These are phyloP conservation scores for Steinernema scapterisci DNA, from an alignment of 2,888 invertebrate genomes.

Conservation along the genomic window DNA sequence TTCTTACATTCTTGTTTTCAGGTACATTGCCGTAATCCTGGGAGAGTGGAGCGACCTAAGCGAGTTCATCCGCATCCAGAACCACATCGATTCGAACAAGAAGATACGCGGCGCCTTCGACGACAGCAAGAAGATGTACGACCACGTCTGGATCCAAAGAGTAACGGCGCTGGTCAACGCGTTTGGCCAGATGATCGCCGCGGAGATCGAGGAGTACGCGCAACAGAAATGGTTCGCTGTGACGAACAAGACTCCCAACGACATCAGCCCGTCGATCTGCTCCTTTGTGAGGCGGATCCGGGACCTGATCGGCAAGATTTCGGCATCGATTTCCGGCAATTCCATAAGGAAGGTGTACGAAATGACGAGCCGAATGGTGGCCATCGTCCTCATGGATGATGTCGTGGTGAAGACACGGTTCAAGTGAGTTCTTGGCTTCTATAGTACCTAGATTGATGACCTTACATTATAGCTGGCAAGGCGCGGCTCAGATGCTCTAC, in stretches of 20 bases:
- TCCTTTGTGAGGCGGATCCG: constrained; percentile 41
- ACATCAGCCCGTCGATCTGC: constrained; percentile 42
- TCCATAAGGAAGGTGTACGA: constrained; percentile 44
- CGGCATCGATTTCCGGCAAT: constrained; percentile 41
- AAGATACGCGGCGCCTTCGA: constrained; percentile 45
- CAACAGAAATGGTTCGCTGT: constrained; percentile 41
- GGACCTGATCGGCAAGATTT: constrained; percentile 39
- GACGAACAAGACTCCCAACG: constrained; percentile 41
- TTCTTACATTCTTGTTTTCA: constrained; percentile 9
- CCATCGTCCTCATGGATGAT: constrained; percentile 38
- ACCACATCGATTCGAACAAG: constrained; percentile 34
- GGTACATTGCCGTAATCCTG: constrained; percentile 44
- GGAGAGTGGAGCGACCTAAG: constrained; percentile 47
- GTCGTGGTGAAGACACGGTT: constrained; percentile 43
- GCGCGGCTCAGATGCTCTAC: constrained; percentile 48
- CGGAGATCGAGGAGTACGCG: constrained; percentile 33
- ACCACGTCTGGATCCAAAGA: constrained; percentile 47
- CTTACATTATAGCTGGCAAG: constrained; percentile 38
- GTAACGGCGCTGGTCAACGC: constrained; percentile 26
- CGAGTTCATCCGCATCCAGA: constrained; percentile 45
- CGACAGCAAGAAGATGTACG: constrained; percentile 43
- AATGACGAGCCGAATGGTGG: constrained; percentile 45
- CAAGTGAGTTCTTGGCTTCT: constrained; percentile 34
- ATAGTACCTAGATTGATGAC: not conserved
- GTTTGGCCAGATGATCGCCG: constrained; percentile 41